Conservation (phyloP, 2,113 vertebrate species). For the Sander vitreus region DNA sequence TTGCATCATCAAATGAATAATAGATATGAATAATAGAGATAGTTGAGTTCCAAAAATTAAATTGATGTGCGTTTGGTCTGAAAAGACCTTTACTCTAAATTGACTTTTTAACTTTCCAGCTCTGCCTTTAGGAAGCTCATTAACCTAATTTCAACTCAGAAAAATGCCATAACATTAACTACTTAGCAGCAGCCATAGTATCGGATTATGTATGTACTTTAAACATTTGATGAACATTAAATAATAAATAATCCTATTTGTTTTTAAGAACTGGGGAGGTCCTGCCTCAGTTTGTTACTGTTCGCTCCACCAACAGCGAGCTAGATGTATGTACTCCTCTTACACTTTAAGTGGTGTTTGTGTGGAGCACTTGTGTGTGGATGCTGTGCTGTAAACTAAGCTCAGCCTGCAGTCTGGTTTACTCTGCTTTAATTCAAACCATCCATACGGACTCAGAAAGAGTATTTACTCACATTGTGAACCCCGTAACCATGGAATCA, state of each 20-base stretch:
- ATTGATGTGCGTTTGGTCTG: no score
- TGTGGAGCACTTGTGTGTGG: slow-evolving; percentile 42
- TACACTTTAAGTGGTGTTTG: slow-evolving; percentile 58
- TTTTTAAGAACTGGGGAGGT: not conserved
- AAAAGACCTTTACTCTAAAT: no score
- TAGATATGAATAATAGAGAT: no score
- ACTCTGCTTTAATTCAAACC: slow-evolving; percentile 56
- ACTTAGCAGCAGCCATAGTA: not conserved
- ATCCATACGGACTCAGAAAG: slow-evolving; percentile 48
- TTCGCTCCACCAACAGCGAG: not conserved
- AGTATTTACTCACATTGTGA: slow-evolving; percentile 52
- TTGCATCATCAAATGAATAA: no score
- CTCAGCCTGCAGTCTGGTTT: slow-evolving; percentile 27
- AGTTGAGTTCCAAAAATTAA: no score
- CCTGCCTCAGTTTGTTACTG: not conserved
- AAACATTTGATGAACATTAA: not conserved
- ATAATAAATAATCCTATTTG: not conserved
- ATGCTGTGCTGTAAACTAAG: slow-evolving; percentile 38
- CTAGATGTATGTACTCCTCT: slow-evolving; percentile 41
- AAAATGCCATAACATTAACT: not conserved
- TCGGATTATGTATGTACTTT: not conserved
- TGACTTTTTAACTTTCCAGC: no score
- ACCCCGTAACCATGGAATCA: slow-evolving; percentile 74
- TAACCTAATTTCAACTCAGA: not conserved
- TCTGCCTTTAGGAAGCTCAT: not conserved